Evolutionary conservation across 2,888 invertebrate species (phyloP), one percentile per base, ranked within the genome.

Genomic region (Folsomia manolachei): DNA sequence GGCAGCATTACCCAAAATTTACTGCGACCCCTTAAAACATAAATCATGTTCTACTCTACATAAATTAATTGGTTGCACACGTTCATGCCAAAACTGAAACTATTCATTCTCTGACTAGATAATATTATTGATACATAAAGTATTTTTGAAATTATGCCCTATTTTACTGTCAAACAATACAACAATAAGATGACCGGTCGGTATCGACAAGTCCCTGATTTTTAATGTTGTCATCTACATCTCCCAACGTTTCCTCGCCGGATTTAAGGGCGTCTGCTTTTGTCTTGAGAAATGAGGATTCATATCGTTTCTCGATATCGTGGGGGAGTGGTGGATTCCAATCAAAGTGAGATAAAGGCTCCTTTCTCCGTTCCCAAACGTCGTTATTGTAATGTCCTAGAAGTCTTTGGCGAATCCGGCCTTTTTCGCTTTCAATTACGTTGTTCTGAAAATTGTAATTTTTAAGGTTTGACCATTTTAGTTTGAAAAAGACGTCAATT

Each of bases 271-370:
- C 89, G 81, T 88, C 86, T 18, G 88, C 87, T 85, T 90, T 91
- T 0, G 86, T 51, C 76, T 88, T 87, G 56, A 94, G 85, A 82
- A 87, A 92, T 0, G 90, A 87, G 75, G 87, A 85, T 82, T 91
- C 87, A 81, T 90, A 88, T 81, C 88, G 86, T 81, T 91, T 88
- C 21, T 83, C 83, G 83, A 94, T 85, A 88, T 90, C 90, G 4
- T 91, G 90, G 0, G 95, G 94, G 71, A 95, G 83, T 0, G 92
- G 92, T 76, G 88, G 88, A 75, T 89, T 87, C 95, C 95, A 96
- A 83, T 93, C 89, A 14, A 7, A 4, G 68, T 86, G 84, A 0
- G 95, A 95, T 0, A 95, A 94, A 0, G 95, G 94, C 51, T 85
- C 82, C 4, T 86, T 86, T 61, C 96, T 85, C 82, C 88, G 90